Base-by-base conservation (phyloP, 2,797 vertebrate genomes). In the Xenentodon cancila region DNA sequence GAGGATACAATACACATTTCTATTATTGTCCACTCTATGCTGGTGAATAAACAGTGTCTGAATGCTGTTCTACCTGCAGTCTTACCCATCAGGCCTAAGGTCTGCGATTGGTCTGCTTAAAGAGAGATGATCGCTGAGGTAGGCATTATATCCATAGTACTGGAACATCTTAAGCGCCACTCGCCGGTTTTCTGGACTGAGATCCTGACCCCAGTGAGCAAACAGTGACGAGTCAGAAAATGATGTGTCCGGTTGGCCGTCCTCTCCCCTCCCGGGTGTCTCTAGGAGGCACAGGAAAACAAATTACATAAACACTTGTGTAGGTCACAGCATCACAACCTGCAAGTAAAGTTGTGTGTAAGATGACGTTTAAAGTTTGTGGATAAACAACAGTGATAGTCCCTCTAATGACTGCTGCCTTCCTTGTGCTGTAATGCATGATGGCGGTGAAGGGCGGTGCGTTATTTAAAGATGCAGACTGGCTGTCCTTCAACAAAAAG, bases 101-200 rank as follows among this genome's bases (percentile, higher is more conserved):
- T 99, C 98, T 0, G 97, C 95, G 72, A 97, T 93, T 4, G 93
- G 66, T 73, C 97, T 90, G 89, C 97, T 93, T 37, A 98, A 91
- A 0, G 98, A 93, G 67, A 99, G 92, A 40, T 95, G 96, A 81
- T 99, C 97, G 8, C 98, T 99, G 92, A 99, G 95, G 93, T 98
- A 99, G 72, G 96, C 95, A 0, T 99, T 99, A 90, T 99, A 99
- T 73, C 98, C 98, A 0, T 99, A 98, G 89, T 98, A 98, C 90
- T 98, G 97, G 90, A 99, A 99, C 81, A 96, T 95, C 82, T 97
- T 99, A 46, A 98, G 93, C 0, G 98, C 98, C 19, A 94, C 67
- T 2, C 96, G 91, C 17, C 95, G 90, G 62, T 93, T 94, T 73
- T 99, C 96, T 0, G 98, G 94, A 68, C 92, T 92, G 63, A 99